Base-by-base conservation (phyloP, 2,888 invertebrate genomes). In the Parthenolecanium corni region DNA sequence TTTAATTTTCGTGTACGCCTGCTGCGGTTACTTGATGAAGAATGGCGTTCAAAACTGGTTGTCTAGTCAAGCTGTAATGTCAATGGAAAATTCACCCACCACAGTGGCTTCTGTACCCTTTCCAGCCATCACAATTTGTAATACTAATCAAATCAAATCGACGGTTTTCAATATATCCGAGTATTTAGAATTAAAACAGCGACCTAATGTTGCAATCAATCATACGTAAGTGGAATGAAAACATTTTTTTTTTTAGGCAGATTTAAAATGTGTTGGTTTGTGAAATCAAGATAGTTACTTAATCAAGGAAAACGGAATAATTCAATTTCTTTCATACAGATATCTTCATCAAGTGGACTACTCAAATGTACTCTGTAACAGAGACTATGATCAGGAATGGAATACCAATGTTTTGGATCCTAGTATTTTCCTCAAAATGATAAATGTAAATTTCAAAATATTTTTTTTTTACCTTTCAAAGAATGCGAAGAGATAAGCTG, bases 61-160 rank as follows among this genome's bases (percentile, higher is more conserved):
- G 5, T 31, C 44, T 24, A 63, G 44, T 46, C 63, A 46, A 44
- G 63, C 44, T 16, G 36, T 52, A 2, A 53, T 63, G 18, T 44
- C 63, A 18, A 63, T 63, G 12, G 63, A 63, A 23, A 63, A 46
- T 31, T 44, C 21, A 44, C 46, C 63, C 18, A 63, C 53, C 25
- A 42, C 63, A 2, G 63, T 63, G 24, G 53, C 40, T 2, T 53
- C 53, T 25, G n/a, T 63, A 21, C 63, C 63, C n/a, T 63, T 63
- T 46, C 63, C 63, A 23, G 63, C 63, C 3, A 36, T 63, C 38
- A 63, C 63, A 11, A 18, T 63, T 42, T 63, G 63, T 53, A 53
- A 31, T 14, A 42, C 53, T 21, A 53, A 53, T 63, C 63, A 63
- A 53, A 53, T 63, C 24, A 63, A 53, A 36, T 46, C 53, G 9